phyloP scores from a whole-genome alignment of 2,888 invertebrate species.

The Caenorhabditis auriculariae region DNA sequence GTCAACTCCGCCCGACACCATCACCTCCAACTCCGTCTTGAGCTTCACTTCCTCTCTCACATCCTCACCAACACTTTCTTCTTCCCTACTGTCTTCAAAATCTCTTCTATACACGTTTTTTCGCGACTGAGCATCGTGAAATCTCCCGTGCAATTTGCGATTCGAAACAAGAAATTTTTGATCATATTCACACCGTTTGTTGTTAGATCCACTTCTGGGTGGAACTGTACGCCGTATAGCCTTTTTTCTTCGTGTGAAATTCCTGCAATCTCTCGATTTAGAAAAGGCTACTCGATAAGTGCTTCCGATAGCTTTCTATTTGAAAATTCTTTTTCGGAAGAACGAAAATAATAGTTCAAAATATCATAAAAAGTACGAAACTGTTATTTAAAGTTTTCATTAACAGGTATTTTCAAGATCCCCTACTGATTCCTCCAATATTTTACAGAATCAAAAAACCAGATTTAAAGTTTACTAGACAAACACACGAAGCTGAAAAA shows the following conservation, averaged over 20 bases:
- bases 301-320: too few species aligned
- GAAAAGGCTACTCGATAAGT: too few species aligned
- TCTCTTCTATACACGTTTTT: conserved; percentile 86
- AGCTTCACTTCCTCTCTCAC: neutral
- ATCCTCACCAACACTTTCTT: conserved; percentile 85
- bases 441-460: too few species aligned
- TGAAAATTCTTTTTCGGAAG: too few species aligned
- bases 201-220: conserved; percentile 96
- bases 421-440: too few species aligned
- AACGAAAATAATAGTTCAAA: too few species aligned
- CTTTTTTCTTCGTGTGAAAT: conserved; percentile 86
- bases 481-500: too few species aligned
- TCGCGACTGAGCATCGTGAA: conserved; percentile 87
- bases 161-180: conserved; percentile 77
- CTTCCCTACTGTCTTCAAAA: conserved; percentile 81
- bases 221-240: conserved; percentile 95
- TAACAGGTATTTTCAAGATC: too few species aligned
- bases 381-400: neutral
- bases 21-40: conserved; percentile 26
- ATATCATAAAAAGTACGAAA: neutral
- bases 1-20: conserved; percentile 90
- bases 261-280: too few species aligned
- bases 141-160: conserved; percentile 75
- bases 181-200: conserved; percentile 71
- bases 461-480: too few species aligned